These are phyloP conservation scores for Gonatopus flavifemur DNA, from an alignment of 1,140 invertebrate genomes.

Conservation along the genomic window DNA sequence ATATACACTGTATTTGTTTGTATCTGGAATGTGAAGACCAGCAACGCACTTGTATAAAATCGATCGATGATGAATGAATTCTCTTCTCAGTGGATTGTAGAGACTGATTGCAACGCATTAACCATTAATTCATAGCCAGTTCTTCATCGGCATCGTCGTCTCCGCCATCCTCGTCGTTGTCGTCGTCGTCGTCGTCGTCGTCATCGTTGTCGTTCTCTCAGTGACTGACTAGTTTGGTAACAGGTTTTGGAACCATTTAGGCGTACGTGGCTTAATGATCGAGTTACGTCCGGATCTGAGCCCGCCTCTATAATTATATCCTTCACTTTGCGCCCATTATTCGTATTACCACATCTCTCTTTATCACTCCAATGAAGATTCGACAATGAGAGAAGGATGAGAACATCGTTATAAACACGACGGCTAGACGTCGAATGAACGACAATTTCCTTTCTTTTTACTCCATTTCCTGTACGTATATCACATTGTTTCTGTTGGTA, in stretches of 20 bases:
- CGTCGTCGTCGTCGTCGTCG: no score
- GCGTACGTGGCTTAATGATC: conserved; percentile 19
- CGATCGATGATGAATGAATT: no score
- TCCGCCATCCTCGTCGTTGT: background rate
- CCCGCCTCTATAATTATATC: conserved; percentile 23
- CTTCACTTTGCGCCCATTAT: conserved; percentile 17
- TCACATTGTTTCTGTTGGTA: no score
- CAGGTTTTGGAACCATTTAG: conserved; percentile 12
- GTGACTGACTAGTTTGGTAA: background rate
- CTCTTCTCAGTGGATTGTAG: conserved; percentile 3
- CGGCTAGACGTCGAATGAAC: no score
- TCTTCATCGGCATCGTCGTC: background rate
- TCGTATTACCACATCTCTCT: conserved; percentile 17
- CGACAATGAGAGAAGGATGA: conserved; percentile 20
- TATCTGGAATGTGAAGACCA: no score
- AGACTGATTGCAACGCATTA: conserved; percentile 16
- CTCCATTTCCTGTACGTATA: background rate
- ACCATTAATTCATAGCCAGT: conserved; percentile 4
- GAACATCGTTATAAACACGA: no score
- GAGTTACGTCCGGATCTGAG: conserved; percentile 14
- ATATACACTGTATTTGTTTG: no score
- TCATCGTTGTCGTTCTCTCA: background rate
- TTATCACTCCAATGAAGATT: no score
- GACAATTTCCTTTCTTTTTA: no score
- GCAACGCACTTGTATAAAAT: no score